These are phyloP conservation scores for Leptopterna dolabrata DNA, from an alignment of 2,888 invertebrate genomes.

Conservation along the genomic window DNA sequence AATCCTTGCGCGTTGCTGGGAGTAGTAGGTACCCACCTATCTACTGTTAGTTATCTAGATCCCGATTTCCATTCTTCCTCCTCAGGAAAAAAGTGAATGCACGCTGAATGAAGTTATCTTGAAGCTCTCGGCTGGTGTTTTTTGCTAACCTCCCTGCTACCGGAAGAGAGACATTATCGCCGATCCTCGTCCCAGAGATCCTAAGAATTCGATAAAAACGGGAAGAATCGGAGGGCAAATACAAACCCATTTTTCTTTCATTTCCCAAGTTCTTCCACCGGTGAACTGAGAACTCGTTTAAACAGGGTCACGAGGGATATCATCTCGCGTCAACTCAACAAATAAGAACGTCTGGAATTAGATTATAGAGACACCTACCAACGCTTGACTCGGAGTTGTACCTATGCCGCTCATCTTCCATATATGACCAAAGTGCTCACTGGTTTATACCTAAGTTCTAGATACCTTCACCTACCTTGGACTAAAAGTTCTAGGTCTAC, in stretches of 20 bases:
- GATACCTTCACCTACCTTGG: too few species aligned
- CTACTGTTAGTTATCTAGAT: background rate
- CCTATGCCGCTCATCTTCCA: too few species aligned
- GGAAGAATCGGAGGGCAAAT: background rate
- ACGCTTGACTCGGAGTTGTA: too few species aligned
- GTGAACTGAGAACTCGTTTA: background rate
- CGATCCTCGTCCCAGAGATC: background rate
- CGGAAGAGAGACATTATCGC: background rate
- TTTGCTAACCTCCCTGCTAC: background rate
- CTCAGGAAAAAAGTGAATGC: background rate
- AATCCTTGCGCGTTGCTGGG: too few species aligned
- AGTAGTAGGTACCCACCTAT: too few species aligned
- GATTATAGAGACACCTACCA: background rate
- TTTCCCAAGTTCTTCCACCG: background rate
- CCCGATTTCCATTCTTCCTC: background rate
- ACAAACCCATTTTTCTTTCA: background rate
- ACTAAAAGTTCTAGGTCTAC: too few species aligned
- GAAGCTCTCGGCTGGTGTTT: background rate
- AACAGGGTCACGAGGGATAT: background rate
- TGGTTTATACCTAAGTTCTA: too few species aligned
- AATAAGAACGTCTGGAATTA: background rate
- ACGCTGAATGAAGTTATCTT: slow-evolving; percentile 2
- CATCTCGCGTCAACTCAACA: background rate
- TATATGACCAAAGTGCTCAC: too few species aligned
- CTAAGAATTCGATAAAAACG: background rate